Base-by-base conservation (phyloP, 1,140 invertebrate genomes). In the Rhynchophorus ferrugineus region DNA sequence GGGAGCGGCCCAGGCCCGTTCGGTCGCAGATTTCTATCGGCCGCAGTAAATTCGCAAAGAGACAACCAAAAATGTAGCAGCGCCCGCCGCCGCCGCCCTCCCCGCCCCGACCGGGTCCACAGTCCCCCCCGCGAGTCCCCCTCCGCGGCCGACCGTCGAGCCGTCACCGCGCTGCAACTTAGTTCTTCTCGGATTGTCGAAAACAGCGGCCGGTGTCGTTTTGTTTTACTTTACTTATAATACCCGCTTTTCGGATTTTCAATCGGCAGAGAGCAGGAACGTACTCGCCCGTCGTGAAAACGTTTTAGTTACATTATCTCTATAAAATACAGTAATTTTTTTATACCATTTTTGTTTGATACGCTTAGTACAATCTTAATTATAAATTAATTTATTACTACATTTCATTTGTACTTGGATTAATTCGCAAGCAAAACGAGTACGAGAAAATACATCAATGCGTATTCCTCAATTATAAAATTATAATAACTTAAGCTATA, bases 161-260 rank as follows among this genome's bases (percentile, higher is more conserved):
- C 48, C 38, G 48, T 49, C 48, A 49, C 39, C 48, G 48, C 14
- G 11, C 3, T 24, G 42, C 37, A 13, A 33, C 34, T 6, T 5
- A 17, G 22, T 18, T 41, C 24, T 43, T 49, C 48, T 49, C 49
- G 49, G 42, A 51, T 51, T 51, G 49, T 51, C 41, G 42, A 44
- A 51, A 51, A 51, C 49, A 29, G 41, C 49, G 41, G 42, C 41
- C 42, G 14, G n/a, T 44, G 29, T 51, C 42, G 49, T 51, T 51
- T 51, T 44, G 49, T 44, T 51, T 51, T 51, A 44, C 29, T 51
- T 51, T 51, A 51, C 49, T 51, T 51, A 44, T 44, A 51, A 51
- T 51, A 51, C 49, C 49, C 49, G 49, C 42, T 51, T 51, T 51
- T 51, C 35, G 49, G 41, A 44, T 51, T 51, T 51, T 51, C 49